Evolutionary conservation across 2,888 invertebrate genomes (phyloP).

Genomic region (Chymomyza amoena): DNA sequence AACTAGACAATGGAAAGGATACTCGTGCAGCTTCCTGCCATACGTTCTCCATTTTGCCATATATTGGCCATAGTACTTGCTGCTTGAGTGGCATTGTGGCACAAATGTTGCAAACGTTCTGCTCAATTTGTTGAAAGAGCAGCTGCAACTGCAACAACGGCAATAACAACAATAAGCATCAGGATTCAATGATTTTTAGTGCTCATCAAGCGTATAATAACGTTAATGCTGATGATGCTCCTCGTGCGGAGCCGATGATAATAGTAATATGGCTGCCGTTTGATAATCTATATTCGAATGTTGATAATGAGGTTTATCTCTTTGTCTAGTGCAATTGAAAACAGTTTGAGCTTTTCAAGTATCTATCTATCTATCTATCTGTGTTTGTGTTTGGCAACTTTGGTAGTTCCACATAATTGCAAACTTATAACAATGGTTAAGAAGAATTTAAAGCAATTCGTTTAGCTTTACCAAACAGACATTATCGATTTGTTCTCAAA

Average conservation of each 20-base stretch:
- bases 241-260: constrained; percentile 20
- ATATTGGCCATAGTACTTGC: not conserved
- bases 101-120: constrained; percentile 1
- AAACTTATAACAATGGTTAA: not conserved
- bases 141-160: not conserved
- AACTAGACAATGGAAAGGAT: not conserved
- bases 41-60: not conserved
- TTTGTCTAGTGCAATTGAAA: constrained; percentile 30
- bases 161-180: not conserved
- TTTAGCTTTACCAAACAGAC: not conserved
- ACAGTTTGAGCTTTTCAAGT: constrained; percentile 15
- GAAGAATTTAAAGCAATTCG: constrained; percentile 14
- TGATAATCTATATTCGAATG: not conserved
- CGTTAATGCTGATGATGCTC: constrained; percentile 20
- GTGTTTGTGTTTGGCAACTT: constrained; percentile 1
- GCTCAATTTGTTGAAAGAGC: not conserved
- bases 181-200: constrained; percentile 28
- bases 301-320: constrained; percentile 7
- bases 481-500: not conserved
- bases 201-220: constrained; percentile 27
- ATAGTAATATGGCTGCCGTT: constrained; percentile 6
- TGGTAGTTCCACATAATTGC: not conserved
- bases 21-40: not conserved
- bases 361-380: not conserved
- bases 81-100: not conserved